Evolutionary conservation across 1,140 invertebrate species (phyloP), one percentile per base, ranked within the genome.

Genomic region (Lepidurus apus): DNA sequence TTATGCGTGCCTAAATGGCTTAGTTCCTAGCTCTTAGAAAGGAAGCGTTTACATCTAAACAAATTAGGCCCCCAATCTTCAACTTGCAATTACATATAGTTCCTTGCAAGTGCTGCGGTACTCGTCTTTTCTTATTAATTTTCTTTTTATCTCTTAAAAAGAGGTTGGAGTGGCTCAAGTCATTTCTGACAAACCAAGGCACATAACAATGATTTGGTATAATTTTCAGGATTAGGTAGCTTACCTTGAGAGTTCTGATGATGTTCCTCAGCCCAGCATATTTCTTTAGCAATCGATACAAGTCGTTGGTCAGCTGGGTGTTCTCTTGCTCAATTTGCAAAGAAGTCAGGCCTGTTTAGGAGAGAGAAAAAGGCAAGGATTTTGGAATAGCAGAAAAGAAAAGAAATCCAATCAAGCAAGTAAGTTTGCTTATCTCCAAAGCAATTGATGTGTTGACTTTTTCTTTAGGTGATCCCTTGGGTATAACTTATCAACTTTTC

Each of bases 241-340:
- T 86, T 86, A 95, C 93, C 90, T 95, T 95, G 74, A 97, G 88
- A 81, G 94, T 92, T 84, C 93, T 88, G 82, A 97, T 95, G 79
- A 96, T 88, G 85, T 93, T 93, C 84, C 94, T 89, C 74, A 97
- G 86, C 73, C 93, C 94, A 7, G 93, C 91, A 84, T 97, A 97
- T 84, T 96, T 96, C 85, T 96, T 96, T 76, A 97, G 85, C 76
- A 96, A 87, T 82, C 94, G 89, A 84, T 96, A 96, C 74, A 97
- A 88, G 84, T 96, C 95, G 84, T 96, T 96, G 81, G 93, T 96
- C 90, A 96, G 91, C 86, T 95, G 93, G n/a, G 93, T 96, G 84
- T 96, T 96, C 85, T 97, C 95, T 9, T 91, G 89, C 84, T 95
- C 93, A 81, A 97, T 95, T 85, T 95, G 93, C n/a, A 92, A 91